Evolutionary conservation across 2,797 vertebrate species (phyloP), one percentile per base, ranked within the genome.

Genomic region (Gadopsis bispinosus): DNA sequence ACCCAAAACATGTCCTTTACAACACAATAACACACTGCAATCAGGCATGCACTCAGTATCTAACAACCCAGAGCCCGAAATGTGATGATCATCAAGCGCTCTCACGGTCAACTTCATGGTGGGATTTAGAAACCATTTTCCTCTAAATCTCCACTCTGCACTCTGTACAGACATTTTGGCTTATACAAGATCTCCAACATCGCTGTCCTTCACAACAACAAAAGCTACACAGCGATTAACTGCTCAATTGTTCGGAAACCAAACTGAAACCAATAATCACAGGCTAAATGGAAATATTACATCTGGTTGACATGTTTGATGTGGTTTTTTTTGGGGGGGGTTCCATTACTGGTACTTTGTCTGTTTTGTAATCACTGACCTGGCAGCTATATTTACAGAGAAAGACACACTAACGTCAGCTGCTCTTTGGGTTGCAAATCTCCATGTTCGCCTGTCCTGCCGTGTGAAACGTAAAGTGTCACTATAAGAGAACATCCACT

Each of bases 381-480:
- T 56, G 54, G 41, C 69, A 62, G 29, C 13, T 13, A 17, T 20
- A 59, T 43, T 68, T 14, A 53, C 6, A 54, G 14, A 53, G 17
- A 78, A n/a, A 62, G 14, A 43, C 53, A 39, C 37, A 43, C 58
- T 56, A 31, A 54, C 51, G 54, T 51, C 64, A 35, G 29, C 9
- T 4, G 54, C 45, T 74, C 39, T 43, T 13, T 12, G 50, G 48
- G 54, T 39, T 29, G 22, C 12, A 65, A 12, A 16, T 35, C 5
- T 69, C n/a, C 45, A 50, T 35, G 43, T 64, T 45, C 22, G n/a
- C 14, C 60, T 20, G 68, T 39, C 45, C 54, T 67, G 43, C 33
- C 65, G 59, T 35, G 33, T 74, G 75, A 81, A 74, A 58, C 67
- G 74, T 71, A 75, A 81, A 66, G 79, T 60, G 65, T 83, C 81